Evolutionary conservation across 2,888 invertebrate species (phyloP).

Genomic region (Sclerodermus sp.): DNA sequence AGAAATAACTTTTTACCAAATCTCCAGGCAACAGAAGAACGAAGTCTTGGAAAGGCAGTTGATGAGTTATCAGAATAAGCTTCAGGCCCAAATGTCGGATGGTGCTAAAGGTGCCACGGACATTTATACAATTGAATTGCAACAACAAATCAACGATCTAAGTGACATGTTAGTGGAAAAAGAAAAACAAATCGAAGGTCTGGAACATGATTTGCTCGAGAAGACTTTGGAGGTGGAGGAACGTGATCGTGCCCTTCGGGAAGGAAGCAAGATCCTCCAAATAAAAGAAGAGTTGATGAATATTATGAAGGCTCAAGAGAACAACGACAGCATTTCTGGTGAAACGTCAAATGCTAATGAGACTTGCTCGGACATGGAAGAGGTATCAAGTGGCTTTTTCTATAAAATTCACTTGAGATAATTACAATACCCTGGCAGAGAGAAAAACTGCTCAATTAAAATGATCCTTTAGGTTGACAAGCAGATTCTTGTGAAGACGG

Average conservation of each 20-base stretch:
- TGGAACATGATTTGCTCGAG: constrained; percentile 60
- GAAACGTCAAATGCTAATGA: constrained; percentile 18
- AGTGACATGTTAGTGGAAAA: constrained; percentile 59
- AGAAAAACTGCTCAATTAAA: constrained; percentile 1
- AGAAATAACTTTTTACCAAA: not conserved
- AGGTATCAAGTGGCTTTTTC: constrained; percentile 11
- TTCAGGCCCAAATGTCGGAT: constrained; percentile 31
- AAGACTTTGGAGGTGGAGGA: constrained; percentile 65
- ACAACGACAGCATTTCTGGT: too few species aligned
- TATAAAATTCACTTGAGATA: not conserved
- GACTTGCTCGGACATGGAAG: constrained; percentile 23
- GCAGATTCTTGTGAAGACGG: constrained; percentile 61
- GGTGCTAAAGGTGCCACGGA: constrained; percentile 26
- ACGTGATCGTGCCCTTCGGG: constrained; percentile 64
- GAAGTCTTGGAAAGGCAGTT: constrained; percentile 33
- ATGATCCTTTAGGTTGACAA: constrained; percentile 58
- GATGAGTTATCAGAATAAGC: constrained; percentile 24
- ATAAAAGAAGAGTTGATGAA: constrained; percentile 65
- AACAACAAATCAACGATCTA: constrained; percentile 58
- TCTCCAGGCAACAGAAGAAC: constrained; percentile 32
- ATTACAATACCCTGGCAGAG: too few species aligned
- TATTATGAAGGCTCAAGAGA: constrained; percentile 59
- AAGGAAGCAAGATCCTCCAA: constrained; percentile 66
- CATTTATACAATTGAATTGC: constrained; percentile 34
- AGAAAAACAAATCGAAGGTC: constrained; percentile 59